Evolutionary conservation across 2,797 vertebrate species (phyloP).

Genomic region (Lepus oiostolus): DNA sequence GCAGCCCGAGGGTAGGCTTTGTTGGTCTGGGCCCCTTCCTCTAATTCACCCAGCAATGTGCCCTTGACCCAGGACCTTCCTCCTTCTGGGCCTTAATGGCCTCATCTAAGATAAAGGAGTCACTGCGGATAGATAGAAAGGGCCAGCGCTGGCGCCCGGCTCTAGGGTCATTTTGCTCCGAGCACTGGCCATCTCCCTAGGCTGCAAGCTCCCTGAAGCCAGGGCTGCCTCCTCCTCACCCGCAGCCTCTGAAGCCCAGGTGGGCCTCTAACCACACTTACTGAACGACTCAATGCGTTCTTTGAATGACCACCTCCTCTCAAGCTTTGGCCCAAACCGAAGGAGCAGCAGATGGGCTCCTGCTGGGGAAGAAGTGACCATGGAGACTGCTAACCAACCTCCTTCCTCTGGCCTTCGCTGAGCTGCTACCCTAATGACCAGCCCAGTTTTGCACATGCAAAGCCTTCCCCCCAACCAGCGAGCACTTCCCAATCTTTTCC

Average conservation of each 20-base stretch:
- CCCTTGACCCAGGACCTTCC: neutral
- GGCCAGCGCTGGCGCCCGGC: neutral
- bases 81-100: neutral
- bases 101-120: neutral
- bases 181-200: neutral
- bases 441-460: neutral
- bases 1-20: neutral
- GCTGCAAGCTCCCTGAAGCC: neutral
- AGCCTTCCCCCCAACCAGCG: neutral
- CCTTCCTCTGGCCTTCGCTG: neutral
- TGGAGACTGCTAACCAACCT: neutral
- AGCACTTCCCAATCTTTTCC: neutral
- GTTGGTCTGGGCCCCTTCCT: neutral
- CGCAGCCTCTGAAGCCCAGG: neutral
- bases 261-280: neutral
- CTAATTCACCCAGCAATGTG: neutral
- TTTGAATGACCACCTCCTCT: neutral
- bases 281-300: neutral
- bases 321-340: slow-evolving; percentile 10
- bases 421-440: neutral
- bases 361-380: neutral
- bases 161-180: neutral
- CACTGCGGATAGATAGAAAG: neutral
- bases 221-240: neutral
- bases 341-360: neutral